phyloP scores from a whole-genome alignment of 2,797 vertebrate genomes.

The Selene dorsalis region DNA sequence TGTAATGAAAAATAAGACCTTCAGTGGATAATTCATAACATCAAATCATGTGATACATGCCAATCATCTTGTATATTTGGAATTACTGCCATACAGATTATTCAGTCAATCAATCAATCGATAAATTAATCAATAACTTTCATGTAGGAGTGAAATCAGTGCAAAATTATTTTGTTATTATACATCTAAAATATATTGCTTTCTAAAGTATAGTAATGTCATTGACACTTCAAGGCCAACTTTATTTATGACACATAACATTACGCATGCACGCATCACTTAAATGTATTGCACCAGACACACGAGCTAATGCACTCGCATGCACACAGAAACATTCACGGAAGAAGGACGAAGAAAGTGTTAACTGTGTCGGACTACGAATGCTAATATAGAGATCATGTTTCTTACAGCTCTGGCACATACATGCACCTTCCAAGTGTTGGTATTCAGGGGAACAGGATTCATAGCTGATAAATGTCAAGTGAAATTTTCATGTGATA shows the following conservation, averaged over 20 bases:
- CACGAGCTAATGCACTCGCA: not conserved
- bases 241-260: not conserved
- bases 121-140: not conserved
- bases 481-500: not conserved
- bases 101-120: not conserved
- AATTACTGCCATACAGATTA: not conserved
- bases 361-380: slow-evolving; percentile 10
- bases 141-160: not conserved
- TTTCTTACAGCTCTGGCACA: slow-evolving; percentile 23
- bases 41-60: not conserved
- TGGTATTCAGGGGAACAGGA: not conserved
- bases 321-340: not conserved
- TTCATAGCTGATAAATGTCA: not conserved
- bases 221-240: slow-evolving; percentile 3
- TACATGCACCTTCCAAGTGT: not conserved
- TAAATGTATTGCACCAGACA: not conserved
- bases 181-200: not conserved
- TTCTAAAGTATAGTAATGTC: slow-evolving; percentile 9
- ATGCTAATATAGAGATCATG: slow-evolving; percentile 3
- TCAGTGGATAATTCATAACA: not conserved
- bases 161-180: slow-evolving; percentile 5
- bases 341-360: slow-evolving; percentile 25
- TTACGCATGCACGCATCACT: not conserved
- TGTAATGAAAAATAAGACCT: not conserved
- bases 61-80: not conserved